A percentile compares a stretch with the other conserved stretches of the same genome.
Evolutionary conservation across 2,888 invertebrate species (phyloP).

Genomic region (Netelia melanura): DNA sequence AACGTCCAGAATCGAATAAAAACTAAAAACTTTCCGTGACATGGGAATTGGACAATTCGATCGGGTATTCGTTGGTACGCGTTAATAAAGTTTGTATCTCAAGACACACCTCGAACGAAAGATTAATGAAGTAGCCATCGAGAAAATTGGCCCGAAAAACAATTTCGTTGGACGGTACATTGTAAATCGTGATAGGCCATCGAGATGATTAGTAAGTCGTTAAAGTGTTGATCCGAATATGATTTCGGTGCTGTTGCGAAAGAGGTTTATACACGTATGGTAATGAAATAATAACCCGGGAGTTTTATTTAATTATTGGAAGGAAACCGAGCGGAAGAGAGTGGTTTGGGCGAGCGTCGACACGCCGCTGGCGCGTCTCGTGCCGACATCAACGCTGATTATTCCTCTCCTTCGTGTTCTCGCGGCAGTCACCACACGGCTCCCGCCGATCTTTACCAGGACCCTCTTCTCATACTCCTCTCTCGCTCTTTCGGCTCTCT

Average conservation of each 20-base stretch:
- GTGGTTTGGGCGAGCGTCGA: conserved; percentile 9
- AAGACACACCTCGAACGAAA: background rate
- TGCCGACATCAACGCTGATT: conserved; percentile 55
- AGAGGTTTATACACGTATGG: conserved; percentile 30
- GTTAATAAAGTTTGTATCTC: conserved; percentile 1
- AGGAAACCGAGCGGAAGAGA: conserved; percentile 15
- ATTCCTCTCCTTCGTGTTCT: conserved; percentile 47
- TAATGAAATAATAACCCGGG: conserved; percentile 47
- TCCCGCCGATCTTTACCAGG: background rate
- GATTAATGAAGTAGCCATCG: background rate
- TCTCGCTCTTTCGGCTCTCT: conserved; percentile 35
- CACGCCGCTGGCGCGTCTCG: conserved; percentile 15
- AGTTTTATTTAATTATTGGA: conserved; percentile 54
- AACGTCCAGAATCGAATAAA: conserved; percentile 24
- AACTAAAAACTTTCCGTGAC: conserved; percentile 16
- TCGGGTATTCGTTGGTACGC: background rate
- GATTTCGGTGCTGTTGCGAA: conserved; percentile 1
- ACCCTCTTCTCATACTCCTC: conserved; percentile 1
- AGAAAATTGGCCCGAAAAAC: conserved; percentile 15
- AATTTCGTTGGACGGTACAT: conserved; percentile 15
- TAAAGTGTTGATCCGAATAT: conserved; percentile 38
- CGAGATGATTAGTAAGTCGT: conserved; percentile 50
- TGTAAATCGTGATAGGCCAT: conserved; percentile 41
- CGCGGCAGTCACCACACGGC: conserved; percentile 36
- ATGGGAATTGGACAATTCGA: background rate